These are phyloP conservation scores for Drosophila pseudotalamancana DNA, from an alignment of 2,888 invertebrate genomes.

Conservation along the genomic window DNA sequence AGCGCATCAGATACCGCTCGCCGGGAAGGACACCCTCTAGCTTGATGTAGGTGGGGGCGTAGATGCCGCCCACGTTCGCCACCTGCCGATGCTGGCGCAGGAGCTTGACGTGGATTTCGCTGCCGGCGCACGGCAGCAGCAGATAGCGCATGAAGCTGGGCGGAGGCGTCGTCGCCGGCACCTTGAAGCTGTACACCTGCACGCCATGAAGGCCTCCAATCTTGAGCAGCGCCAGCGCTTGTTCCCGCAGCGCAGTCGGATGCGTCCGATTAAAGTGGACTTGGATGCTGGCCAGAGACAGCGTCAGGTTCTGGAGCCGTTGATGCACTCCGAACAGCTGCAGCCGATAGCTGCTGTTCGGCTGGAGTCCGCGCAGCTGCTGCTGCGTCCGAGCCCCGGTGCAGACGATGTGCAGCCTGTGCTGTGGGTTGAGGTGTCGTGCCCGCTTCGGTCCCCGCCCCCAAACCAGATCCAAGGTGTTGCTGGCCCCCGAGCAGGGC, in stretches of 20 bases:
- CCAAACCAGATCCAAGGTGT: conserved; percentile 78
- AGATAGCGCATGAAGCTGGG: conserved; percentile 82
- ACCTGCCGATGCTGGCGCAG: conserved; percentile 83
- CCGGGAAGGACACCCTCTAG: conserved; percentile 81
- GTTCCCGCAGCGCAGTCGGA: conserved; percentile 84
- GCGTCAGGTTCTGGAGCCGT: conserved; percentile 81
- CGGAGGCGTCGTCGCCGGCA: conserved; percentile 66
- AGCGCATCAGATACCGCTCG: conserved; percentile 85
- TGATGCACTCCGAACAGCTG: conserved; percentile 84
- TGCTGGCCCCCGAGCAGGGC: conserved; percentile 48
- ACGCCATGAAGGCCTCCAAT: conserved; percentile 85
- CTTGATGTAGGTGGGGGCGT: conserved; percentile 85
- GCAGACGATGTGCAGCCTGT: conserved; percentile 80
- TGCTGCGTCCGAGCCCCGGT: conserved; percentile 83
- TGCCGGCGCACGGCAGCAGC: conserved; percentile 86
- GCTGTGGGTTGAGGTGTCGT: conserved; percentile 68
- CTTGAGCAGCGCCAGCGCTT: conserved; percentile 85
- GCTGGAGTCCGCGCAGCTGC: conserved; percentile 76
- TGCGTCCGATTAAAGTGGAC: conserved; percentile 83
- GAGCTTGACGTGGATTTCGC: conserved; percentile 85
- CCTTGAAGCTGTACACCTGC: conserved; percentile 86
- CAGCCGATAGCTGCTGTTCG: conserved; percentile 82
- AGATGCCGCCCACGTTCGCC: conserved; percentile 82
- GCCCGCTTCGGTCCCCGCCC: conserved; percentile 74
- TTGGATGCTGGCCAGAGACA: conserved; percentile 76